phyloP scores from a whole-genome alignment of 2,797 vertebrate species.

The Anguilla marmorata region DNA sequence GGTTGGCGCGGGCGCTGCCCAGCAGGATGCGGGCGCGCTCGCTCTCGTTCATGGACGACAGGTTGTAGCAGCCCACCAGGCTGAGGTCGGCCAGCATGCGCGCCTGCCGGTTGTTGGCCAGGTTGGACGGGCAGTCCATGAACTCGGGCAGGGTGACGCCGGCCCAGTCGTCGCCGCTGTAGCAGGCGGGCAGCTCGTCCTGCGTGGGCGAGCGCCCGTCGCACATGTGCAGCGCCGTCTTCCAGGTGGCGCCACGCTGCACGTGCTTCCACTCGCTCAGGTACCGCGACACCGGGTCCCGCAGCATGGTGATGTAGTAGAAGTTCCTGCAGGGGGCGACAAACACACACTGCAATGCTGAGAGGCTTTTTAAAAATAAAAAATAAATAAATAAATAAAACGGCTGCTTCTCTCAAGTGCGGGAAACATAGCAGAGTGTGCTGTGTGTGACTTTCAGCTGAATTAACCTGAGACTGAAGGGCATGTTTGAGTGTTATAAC shows the following conservation, averaged over 20 bases:
- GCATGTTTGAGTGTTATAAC: not conserved
- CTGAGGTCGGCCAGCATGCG: slow-evolving; percentile 95
- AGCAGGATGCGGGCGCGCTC: slow-evolving; percentile 82
- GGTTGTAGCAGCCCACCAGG: slow-evolving; percentile 78
- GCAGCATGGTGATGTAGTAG: slow-evolving; percentile 96
- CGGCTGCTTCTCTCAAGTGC: not conserved
- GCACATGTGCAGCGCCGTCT: slow-evolving; percentile 93
- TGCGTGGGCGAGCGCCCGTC: slow-evolving; percentile 88
- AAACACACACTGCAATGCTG: not conserved
- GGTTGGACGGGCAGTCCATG: slow-evolving; percentile 90
- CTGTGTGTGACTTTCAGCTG: not conserved
- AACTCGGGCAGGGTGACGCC: slow-evolving; percentile 86
- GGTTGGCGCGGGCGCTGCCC: slow-evolving; percentile 89
- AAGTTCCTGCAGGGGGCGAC: slow-evolving; percentile 79
- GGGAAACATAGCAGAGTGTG: not conserved
- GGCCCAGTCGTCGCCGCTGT: slow-evolving; percentile 91
- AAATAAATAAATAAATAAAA: too few relatives aligned
- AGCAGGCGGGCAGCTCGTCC: slow-evolving; percentile 86
- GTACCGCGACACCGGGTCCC: slow-evolving; percentile 92
- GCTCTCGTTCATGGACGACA: slow-evolving; percentile 86
- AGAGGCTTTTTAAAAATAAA: not conserved
- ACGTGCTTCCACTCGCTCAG: slow-evolving; percentile 97
- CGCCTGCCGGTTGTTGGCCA: slow-evolving; percentile 93
- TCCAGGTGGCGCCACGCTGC: slow-evolving; percentile 94
- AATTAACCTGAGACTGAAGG: not conserved